Base-by-base conservation (phyloP, 1,140 invertebrate species). In the Pseudomyrmex pallidus region DNA sequence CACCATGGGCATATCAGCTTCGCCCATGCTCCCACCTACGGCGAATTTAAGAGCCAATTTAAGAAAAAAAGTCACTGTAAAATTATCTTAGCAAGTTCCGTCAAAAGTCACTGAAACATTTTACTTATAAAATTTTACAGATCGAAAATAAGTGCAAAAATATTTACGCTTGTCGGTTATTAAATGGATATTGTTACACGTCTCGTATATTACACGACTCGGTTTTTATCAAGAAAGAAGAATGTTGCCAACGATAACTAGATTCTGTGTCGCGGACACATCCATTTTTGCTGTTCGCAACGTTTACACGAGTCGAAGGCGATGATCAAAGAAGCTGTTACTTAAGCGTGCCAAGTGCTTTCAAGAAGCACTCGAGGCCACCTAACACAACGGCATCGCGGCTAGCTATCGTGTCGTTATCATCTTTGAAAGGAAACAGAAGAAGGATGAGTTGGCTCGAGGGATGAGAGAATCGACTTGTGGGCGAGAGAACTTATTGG, bases 1-100 rank as follows among this genome's bases (percentile, higher is more conserved):
- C 0, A 94, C 93, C 22, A 95, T 92, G 68, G 96, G 95, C 46
- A 93, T 90, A 2, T 95, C 95, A 9, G 93, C 78, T 94, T 96
- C 91, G 84, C 95, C 91, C 87, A 94, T 93, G 22, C 94, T 94
- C 67, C 94, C 93, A 9, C 94, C 94, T 94, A 74, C 12, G 10
- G 17, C 4, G 2, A 77, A 54, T 76, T 64, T 10, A 25, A 63
- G 10, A 48, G 17, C 10, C 15, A 4, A 46, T 77, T 22, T 35
- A 35, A 35, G 35, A 35, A 67, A 22, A 46, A 17, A 8, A 54
- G 46, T 61, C 4, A 35, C 7, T 35, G 12, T 2, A 10, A 56
- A n/a, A 25, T 7, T 73, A 61, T 25, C 17, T 20, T 4, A 22
- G 4, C 50, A 22, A 10, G 12, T 35, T 35, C 54, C 9, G 50